phyloP scores from a whole-genome alignment of 2,113 vertebrate species.

The Circaetus cinerascens region DNA sequence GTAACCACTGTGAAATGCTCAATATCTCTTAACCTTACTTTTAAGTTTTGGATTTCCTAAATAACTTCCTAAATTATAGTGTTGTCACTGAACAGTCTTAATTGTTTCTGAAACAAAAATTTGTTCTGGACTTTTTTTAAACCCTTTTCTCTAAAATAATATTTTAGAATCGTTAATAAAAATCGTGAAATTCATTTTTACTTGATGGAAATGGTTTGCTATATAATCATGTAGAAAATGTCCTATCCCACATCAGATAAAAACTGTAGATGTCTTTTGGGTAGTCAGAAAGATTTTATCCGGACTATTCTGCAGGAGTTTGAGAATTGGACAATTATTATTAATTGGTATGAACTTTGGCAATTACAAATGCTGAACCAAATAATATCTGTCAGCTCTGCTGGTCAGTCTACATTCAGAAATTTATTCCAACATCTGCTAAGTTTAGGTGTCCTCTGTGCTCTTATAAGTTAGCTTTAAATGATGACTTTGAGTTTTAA shows the following conservation, averaged over 20 bases:
- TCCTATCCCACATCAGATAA: background rate
- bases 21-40: background rate
- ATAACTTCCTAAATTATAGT: background rate
- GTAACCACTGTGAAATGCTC: background rate
- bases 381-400: background rate
- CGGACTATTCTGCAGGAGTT: background rate
- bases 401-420: background rate
- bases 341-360: background rate
- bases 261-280: background rate
- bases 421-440: background rate
- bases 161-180: background rate
- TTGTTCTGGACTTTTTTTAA: background rate
- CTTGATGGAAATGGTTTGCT: background rate
- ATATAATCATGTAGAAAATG: background rate
- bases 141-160: background rate
- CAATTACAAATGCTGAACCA: background rate
- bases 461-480: constrained; percentile 45
- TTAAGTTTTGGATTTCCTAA: background rate
- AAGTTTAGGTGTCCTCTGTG: constrained; percentile 5
- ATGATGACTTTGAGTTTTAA: constrained; percentile 30
- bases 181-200: background rate
- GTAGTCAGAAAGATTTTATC: background rate
- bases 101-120: background rate
- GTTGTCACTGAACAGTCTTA: background rate
- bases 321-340: background rate